phyloP scores from a whole-genome alignment of 2,888 invertebrate species.

The Kuschelorhynchus macadamiae region DNA sequence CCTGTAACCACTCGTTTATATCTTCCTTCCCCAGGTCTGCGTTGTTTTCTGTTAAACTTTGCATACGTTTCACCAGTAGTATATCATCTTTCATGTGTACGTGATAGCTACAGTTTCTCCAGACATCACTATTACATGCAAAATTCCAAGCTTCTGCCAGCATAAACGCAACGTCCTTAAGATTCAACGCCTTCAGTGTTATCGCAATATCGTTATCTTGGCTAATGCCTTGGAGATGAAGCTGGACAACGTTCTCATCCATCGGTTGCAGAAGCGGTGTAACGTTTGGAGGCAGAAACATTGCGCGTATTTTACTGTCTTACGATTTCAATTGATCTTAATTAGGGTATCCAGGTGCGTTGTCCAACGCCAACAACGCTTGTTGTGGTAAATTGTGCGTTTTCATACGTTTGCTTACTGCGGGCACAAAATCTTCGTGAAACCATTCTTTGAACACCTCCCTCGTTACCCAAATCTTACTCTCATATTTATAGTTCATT shows the following conservation, averaged over 20 bases:
- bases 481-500: conserved; percentile 35
- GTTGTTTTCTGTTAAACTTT: no score
- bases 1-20: conserved; percentile 4
- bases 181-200: conserved; percentile 2
- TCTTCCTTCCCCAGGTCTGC: no score
- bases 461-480: conserved; percentile 36
- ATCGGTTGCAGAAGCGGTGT: conserved; percentile 26
- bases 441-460: conserved; percentile 43
- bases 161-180: conserved; percentile 24
- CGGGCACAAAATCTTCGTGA: conserved; percentile 31
- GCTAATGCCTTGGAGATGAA: no score
- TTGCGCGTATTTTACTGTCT: conserved; percentile 9
- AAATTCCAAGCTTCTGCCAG: no score
- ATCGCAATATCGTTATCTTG: conserved; percentile 7
- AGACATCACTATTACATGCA: no score
- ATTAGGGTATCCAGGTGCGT: not conserved
- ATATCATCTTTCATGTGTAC: conserved; percentile 10
- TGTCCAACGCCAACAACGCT: conserved; percentile 35
- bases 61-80: no score
- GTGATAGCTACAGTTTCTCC: conserved; percentile 15
- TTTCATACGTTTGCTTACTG: conserved; percentile 6
- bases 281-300: conserved; percentile 34
- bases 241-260: conserved; percentile 9
- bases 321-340: not conserved
- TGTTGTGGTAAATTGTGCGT: conserved; percentile 14